A percentile compares a stretch with the other conserved stretches of the same genome.
Evolutionary conservation across 35 echinoderm and acorn worm species (phyloP).

Genomic region (Apostichopus japonicus): DNA sequence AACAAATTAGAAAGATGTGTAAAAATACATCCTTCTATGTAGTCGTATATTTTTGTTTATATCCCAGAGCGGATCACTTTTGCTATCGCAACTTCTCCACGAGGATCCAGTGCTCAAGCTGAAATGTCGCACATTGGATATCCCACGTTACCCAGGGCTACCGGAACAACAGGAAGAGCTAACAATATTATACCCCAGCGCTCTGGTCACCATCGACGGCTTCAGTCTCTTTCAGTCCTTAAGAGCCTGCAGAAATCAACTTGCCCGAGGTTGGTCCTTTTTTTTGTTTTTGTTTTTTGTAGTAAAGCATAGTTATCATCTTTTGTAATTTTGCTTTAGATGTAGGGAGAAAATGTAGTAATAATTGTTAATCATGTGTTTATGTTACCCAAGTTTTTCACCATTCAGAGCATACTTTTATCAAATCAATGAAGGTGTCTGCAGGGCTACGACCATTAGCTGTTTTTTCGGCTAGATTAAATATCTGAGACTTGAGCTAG

Average conservation of each 20-base stretch:
- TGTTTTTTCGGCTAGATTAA: too few relatives aligned
- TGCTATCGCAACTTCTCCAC: conserved; percentile 92
- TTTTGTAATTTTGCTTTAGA: too few relatives aligned
- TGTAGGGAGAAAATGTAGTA: too few relatives aligned
- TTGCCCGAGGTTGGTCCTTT: conserved; percentile 84
- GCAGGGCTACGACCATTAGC: too few relatives aligned
- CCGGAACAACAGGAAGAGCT: conserved; percentile 93
- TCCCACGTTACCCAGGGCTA: conserved; percentile 81
- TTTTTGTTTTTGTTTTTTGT: neutral
- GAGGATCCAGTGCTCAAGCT: conserved; percentile 93
- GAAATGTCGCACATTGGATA: conserved; percentile 87
- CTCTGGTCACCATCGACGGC: conserved; percentile 89
- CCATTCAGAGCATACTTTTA: too few relatives aligned
- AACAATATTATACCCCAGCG: conserved; percentile 86
- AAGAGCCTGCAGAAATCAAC: conserved; percentile 90
- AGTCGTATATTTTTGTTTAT: too few relatives aligned
- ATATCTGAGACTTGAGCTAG: too few relatives aligned
- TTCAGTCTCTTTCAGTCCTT: conserved; percentile 96
- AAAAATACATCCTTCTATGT: too few relatives aligned
- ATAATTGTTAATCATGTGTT: neutral
- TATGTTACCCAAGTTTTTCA: too few relatives aligned
- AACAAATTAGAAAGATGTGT: too few relatives aligned
- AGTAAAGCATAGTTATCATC: neutral
- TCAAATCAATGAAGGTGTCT: too few relatives aligned
- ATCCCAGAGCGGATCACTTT: conserved; percentile 76